Conservation (phyloP, 2,888 invertebrate genomes). For the Euclidia mi region DNA sequence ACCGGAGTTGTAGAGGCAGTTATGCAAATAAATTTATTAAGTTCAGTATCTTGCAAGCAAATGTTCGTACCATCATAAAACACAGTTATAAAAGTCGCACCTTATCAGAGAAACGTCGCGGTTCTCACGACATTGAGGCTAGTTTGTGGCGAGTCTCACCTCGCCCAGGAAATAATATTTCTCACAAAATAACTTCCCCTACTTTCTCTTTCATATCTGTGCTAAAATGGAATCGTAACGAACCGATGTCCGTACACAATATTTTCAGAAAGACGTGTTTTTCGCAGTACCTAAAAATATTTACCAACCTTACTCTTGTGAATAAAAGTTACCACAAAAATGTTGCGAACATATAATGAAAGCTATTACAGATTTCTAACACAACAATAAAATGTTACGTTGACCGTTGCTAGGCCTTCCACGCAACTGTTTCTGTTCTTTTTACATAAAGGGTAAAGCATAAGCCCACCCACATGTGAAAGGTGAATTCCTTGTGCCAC, state of each 20-base stretch:
- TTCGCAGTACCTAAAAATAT: conserved; percentile 21
- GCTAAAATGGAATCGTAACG: conserved; percentile 22
- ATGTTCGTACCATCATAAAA: conserved; percentile 30
- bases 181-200: conserved; percentile 34
- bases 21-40: conserved; percentile 26
- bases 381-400: conserved; percentile 7
- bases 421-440: background rate
- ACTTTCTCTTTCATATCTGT: conserved; percentile 33
- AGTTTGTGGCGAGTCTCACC: conserved; percentile 31
- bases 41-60: conserved; percentile 26
- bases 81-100: conserved; percentile 24
- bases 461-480: conserved; percentile 12
- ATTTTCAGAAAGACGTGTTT: conserved; percentile 24
- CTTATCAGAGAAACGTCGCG: conserved; percentile 28
- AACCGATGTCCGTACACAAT: conserved; percentile 20
- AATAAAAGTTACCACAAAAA: conserved; percentile 19
- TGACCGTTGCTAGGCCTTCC: background rate
- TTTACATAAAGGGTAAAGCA: conserved; percentile 1
- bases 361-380: conserved; percentile 13
- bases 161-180: conserved; percentile 42
- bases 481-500: conserved; percentile 23
- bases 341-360: conserved; percentile 23
- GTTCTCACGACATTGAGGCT: conserved; percentile 17
- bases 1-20: conserved; percentile 10
- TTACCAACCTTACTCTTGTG: conserved; percentile 22